Evolutionary conservation across 2,797 vertebrate genomes (phyloP).

Genomic region (Erethizon dorsatum): DNA sequence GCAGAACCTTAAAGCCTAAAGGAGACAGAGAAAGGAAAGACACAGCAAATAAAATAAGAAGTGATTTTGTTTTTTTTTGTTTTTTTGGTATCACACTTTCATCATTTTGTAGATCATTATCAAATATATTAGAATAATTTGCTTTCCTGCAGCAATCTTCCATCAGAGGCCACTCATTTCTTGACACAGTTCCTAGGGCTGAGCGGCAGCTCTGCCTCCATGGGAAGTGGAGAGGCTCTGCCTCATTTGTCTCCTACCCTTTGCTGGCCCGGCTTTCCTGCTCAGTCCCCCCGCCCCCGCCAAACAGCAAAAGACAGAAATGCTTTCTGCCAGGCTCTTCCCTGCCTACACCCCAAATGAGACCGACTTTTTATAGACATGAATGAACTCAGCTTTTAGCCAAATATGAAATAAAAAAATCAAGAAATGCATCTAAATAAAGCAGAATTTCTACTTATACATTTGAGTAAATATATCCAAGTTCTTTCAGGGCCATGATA

Average conservation of each 20-base stretch:
- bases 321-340: slow-evolving; percentile 73
- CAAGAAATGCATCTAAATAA: slow-evolving; percentile 85
- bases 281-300: neutral
- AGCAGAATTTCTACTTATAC: slow-evolving; percentile 85
- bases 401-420: slow-evolving; percentile 80
- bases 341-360: slow-evolving; percentile 76
- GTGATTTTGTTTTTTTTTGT: neutral
- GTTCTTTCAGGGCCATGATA: slow-evolving; percentile 82
- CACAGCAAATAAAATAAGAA: neutral
- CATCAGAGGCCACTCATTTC: neutral
- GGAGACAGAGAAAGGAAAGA: neutral
- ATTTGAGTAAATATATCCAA: slow-evolving; percentile 84
- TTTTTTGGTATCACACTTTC: neutral
- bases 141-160: neutral
- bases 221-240: neutral
- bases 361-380: slow-evolving; percentile 83
- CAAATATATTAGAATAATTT: neutral
- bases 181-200: neutral
- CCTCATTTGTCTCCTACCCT: neutral
- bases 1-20: neutral
- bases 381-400: slow-evolving; percentile 84
- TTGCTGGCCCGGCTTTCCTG: slow-evolving; percentile 63
- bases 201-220: neutral
- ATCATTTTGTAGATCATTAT: neutral
- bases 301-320: slow-evolving; percentile 65